Percentiles rank a stretch among this genome's conserved stretches.
Evolutionary conservation across 2,888 invertebrate genomes (phyloP).

Genomic region (Morpho helenor): DNA sequence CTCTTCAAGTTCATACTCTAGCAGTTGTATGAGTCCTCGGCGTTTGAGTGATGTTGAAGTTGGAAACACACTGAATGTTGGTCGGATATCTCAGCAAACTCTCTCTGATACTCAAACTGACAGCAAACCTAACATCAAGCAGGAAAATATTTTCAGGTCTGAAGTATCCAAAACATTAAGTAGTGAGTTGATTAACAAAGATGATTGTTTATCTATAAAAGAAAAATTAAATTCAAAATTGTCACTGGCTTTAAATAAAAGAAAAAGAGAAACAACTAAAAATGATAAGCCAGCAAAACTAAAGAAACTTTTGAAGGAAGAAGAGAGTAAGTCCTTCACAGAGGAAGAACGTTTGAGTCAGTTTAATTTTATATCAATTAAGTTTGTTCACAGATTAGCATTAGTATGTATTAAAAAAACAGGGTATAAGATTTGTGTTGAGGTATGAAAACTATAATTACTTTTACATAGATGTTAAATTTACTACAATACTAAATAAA

Average conservation of each 20-base stretch:
- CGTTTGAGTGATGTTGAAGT: slow-evolving; percentile 77
- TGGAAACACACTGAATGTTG: slow-evolving; percentile 34
- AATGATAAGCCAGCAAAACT: slow-evolving; percentile 56
- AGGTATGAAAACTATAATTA: slow-evolving; percentile 39
- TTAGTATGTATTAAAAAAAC: slow-evolving; percentile 55
- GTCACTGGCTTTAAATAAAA: slow-evolving; percentile 64
- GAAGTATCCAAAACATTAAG: slow-evolving; percentile 33
- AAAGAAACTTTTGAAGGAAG: slow-evolving; percentile 45
- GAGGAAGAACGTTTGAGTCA: slow-evolving; percentile 29
- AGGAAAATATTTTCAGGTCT: slow-evolving; percentile 37
- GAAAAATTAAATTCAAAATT: slow-evolving; percentile 68
- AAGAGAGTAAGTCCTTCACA: slow-evolving; percentile 24
- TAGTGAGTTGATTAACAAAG: slow-evolving; percentile 59
- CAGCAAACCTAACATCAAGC: slow-evolving; percentile 26
- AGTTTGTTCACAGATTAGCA: slow-evolving; percentile 55
- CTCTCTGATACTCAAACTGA: slow-evolving; percentile 30
- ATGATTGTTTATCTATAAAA: slow-evolving; percentile 66
- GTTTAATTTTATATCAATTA: slow-evolving; percentile 52
- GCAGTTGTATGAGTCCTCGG: slow-evolving; percentile 82
- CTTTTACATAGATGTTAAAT: background rate
- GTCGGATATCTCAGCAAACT: slow-evolving; percentile 25
- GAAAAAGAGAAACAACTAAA: slow-evolving; percentile 58
- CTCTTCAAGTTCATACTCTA: slow-evolving; percentile 90
- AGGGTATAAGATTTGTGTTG: slow-evolving; percentile 45
- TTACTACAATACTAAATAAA: background rate